These are phyloP conservation scores for Taurulus bubalis DNA, from an alignment of 2,113 vertebrate genomes.

Conservation along the genomic window DNA sequence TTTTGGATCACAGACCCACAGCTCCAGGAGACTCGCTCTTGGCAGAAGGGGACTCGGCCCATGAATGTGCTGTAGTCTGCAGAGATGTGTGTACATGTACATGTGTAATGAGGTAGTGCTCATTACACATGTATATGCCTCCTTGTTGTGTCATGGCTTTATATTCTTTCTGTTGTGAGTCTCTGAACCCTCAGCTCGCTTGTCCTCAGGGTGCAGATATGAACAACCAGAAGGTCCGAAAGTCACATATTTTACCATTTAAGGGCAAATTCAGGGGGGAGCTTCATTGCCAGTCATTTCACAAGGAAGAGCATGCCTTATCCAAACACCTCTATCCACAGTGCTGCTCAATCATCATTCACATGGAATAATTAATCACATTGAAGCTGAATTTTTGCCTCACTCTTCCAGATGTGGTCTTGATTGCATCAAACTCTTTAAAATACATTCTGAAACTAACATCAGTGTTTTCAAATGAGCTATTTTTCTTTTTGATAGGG, in stretches of 20 bases:
- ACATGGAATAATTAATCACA: constrained; percentile 3
- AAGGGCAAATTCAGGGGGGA: constrained; percentile 30
- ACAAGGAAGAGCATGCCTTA: neutral
- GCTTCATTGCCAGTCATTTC: constrained; percentile 3
- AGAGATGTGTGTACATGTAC: no score
- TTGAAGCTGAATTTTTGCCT: neutral
- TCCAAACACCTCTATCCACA: neutral
- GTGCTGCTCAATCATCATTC: neutral
- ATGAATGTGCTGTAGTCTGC: neutral
- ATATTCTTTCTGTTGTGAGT: neutral
- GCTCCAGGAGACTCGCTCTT: neutral
- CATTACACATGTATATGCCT: neutral
- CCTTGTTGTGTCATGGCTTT: neutral
- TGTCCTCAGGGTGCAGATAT: constrained; percentile 26
- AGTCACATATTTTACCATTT: constrained; percentile 42
- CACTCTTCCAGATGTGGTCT: neutral
- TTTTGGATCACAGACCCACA: neutral
- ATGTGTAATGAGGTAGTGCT: no score
- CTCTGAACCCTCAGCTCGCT: neutral
- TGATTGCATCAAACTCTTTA: constrained; percentile 10
- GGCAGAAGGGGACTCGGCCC: neutral
- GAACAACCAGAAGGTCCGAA: constrained; percentile 13
- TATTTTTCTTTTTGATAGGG: neutral
- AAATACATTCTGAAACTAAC: constrained; percentile 11
- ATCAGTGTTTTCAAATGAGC: neutral